These are phyloP conservation scores for Hipparchia sbordonii DNA, from an alignment of 2,888 invertebrate genomes.

Conservation along the genomic window DNA sequence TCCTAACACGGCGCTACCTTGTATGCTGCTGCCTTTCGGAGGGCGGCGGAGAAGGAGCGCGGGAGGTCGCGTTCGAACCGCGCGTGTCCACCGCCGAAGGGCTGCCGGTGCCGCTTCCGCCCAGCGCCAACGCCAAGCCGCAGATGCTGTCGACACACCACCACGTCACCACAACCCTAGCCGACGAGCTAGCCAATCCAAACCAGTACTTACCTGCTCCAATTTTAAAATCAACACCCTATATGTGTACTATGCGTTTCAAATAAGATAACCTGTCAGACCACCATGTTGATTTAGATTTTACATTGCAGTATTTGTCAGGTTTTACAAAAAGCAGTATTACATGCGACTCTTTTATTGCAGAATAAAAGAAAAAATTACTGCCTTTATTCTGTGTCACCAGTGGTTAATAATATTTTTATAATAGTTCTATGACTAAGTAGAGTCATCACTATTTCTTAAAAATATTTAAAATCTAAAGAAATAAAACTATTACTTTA, in stretches of 20 bases:
- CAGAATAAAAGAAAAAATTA: not conserved
- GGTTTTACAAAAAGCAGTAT: not conserved
- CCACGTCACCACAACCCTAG: constrained; percentile 80
- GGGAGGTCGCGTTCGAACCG: constrained; percentile 71
- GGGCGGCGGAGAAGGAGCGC: constrained; percentile 76
- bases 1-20: constrained; percentile 69
- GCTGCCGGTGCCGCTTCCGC: constrained; percentile 74
- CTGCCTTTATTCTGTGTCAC: not conserved
- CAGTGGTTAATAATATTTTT: not conserved
- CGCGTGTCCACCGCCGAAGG: constrained; percentile 63
- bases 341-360: not conserved
- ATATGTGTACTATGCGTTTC: not conserved
- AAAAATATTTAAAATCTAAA: not conserved
- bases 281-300: not conserved
- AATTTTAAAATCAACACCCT: constrained; percentile 40
- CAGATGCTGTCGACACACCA: constrained; percentile 82
- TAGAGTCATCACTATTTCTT: not conserved
- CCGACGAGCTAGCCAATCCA: constrained; percentile 54
- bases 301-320: not conserved
- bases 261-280: not conserved
- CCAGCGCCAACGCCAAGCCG: constrained; percentile 83
- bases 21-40: constrained; percentile 75
- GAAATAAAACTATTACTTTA: not conserved
- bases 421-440: not conserved
- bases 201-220: constrained; percentile 69